Conservation (phyloP, 2,888 invertebrate genomes). For the Molorchus minor region DNA sequence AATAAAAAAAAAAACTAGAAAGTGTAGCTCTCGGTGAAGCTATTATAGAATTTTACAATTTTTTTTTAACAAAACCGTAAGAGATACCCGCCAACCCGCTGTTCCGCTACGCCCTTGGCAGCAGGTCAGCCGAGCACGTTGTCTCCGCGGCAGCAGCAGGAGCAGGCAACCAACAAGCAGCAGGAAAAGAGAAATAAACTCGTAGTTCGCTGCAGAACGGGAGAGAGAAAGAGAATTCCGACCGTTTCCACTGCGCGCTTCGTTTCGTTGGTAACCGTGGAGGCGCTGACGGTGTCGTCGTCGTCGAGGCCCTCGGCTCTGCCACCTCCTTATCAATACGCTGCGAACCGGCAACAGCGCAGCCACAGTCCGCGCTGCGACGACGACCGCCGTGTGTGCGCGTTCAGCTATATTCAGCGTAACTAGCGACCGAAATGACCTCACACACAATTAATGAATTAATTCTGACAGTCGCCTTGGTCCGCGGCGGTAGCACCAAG, state of each 20-base stretch:
- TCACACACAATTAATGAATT: conserved; percentile 60
- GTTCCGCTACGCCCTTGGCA: conserved; percentile 25
- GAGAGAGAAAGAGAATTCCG: conserved; percentile 28
- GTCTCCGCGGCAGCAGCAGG: conserved; percentile 24
- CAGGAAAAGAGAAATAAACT: conserved; percentile 18
- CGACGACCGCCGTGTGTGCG: too few relatives aligned
- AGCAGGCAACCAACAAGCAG: too few relatives aligned
- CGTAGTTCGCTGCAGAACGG: conserved; percentile 14
- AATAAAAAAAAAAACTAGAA: too few relatives aligned
- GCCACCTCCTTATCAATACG: conserved; percentile 46
- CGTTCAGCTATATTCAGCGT: conserved; percentile 49
- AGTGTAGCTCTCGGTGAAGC: too few relatives aligned
- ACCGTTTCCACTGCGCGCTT: conserved; percentile 26
- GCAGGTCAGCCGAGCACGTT: conserved; percentile 29
- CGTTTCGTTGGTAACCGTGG: conserved; percentile 37
- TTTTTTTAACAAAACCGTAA: too few relatives aligned
- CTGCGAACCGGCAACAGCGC: conserved; percentile 54
- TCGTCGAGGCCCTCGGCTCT: conserved; percentile 30
- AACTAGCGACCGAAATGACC: conserved; percentile 61
- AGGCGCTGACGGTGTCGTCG: conserved; percentile 30
- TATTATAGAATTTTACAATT: too few relatives aligned
- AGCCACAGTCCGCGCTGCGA: conserved; percentile 46
- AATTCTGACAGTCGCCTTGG: conserved; percentile 57
- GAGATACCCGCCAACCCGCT: too few relatives aligned
- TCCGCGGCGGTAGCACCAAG: conserved; percentile 24